Conservation (phyloP, 2,113 vertebrate species). For the Centrocercus urophasianus region DNA sequence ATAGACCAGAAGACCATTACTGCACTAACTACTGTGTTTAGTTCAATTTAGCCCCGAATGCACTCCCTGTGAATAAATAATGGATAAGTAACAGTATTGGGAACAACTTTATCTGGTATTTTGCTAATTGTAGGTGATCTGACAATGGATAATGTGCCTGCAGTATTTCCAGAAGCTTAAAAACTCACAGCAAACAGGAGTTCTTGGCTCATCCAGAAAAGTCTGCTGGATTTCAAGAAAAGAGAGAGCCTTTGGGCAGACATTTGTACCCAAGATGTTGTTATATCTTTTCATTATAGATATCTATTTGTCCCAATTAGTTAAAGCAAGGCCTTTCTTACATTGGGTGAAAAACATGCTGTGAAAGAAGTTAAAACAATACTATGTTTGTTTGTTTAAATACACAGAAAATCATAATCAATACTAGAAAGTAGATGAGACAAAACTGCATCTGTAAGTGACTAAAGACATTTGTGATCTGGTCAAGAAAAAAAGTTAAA, state of each 20-base stretch:
- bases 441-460: neutral
- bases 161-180: neutral
- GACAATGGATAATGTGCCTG: neutral
- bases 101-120: neutral
- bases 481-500: neutral
- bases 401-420: neutral
- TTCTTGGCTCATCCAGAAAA: neutral
- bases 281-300: conserved; percentile 39
- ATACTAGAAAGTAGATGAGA: neutral
- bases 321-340: neutral
- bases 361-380: neutral
- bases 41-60: neutral
- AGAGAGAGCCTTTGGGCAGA: neutral
- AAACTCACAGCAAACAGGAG: neutral
- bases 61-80: neutral
- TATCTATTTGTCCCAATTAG: neutral
- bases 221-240: neutral
- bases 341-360: neutral
- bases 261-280: conserved; percentile 37
- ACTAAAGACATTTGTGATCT: neutral
- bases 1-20: neutral
- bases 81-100: neutral
- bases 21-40: neutral
- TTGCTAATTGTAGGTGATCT: neutral
- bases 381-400: neutral